phyloP scores from a whole-genome alignment of 2,888 invertebrate species.

The Metacarcinus magister region DNA sequence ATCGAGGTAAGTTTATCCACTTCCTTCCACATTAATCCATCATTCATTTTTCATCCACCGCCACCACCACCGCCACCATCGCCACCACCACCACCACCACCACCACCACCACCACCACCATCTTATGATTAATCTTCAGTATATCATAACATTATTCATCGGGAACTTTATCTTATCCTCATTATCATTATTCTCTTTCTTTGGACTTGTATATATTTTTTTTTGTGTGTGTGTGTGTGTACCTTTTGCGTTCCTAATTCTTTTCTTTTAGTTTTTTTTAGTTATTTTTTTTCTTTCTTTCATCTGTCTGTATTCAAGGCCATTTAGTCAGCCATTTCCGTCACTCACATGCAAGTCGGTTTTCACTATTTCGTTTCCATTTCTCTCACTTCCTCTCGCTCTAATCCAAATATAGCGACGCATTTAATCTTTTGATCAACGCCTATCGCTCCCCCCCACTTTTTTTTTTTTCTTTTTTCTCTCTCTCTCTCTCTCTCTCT shows the following conservation, averaged over 20 bases:
- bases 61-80: background rate
- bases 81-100: background rate
- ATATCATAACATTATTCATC: background rate
- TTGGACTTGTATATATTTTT: background rate
- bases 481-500: background rate
- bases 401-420: background rate
- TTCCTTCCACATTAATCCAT: background rate
- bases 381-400: background rate
- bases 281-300: background rate
- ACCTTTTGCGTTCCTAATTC: background rate
- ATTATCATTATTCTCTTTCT: background rate
- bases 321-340: background rate
- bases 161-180: background rate
- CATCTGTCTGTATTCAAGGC: background rate
- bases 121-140: background rate
- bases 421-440: background rate
- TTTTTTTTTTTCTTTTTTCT: background rate
- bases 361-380: background rate
- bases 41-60: background rate
- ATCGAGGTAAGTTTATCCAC: slow-evolving; percentile 71
- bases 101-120: background rate
- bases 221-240: background rate
- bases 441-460: background rate
- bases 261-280: background rate
- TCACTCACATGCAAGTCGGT: background rate